Evolutionary conservation across 2,888 invertebrate species (phyloP), one percentile per base, ranked within the genome.

Genomic region (Charanyca ferruginea): DNA sequence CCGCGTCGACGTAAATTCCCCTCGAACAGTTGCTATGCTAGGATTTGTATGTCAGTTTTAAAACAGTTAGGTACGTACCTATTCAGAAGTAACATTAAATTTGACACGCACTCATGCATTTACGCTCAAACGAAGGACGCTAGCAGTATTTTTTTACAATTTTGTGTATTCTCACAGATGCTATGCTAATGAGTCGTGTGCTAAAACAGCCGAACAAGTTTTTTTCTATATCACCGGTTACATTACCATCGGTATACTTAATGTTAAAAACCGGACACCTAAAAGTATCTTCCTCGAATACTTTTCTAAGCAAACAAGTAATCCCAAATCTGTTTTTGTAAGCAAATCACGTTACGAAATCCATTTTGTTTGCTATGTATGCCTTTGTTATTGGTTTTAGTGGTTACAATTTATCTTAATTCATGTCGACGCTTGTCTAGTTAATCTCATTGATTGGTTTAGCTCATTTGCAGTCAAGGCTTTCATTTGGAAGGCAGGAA

Each of bases 111-210:
- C 65, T 44, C 62, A 60, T 78, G 66, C 66, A 71, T 72, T 73
- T 52, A 71, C 61, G 66, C 41, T 62, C 59, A 64, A 67, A n/a
- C 49, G 66, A 63, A 60, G 62, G 57, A 77, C 69, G 47, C 25
- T 28, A 25, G 6, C 49, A 59, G 48, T 9, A n/a, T 63, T 73
- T 74, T 77, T 71, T 42, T 71, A 53, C 41, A 49, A 22, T 7
- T 51, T 76, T 48, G 61, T 60, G 16, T 69, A 57, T 61, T 58
- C 54, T 42, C 23, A 51, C 73, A 73, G 77, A 67, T 73, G 77
- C 51, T 70, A 77, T 77, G 81, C 28, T 81, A 81, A 83, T 83
- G 66, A 72, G 41, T 55, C 66, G 70, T 77, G 77, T 73, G 67
- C 57, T 70, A 65, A 67, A 70, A 71, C 35, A 53, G 52, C 7